These are phyloP conservation scores for Carlito syrichta DNA, from an alignment of 2,113 vertebrate genomes.

Conservation along the genomic window DNA sequence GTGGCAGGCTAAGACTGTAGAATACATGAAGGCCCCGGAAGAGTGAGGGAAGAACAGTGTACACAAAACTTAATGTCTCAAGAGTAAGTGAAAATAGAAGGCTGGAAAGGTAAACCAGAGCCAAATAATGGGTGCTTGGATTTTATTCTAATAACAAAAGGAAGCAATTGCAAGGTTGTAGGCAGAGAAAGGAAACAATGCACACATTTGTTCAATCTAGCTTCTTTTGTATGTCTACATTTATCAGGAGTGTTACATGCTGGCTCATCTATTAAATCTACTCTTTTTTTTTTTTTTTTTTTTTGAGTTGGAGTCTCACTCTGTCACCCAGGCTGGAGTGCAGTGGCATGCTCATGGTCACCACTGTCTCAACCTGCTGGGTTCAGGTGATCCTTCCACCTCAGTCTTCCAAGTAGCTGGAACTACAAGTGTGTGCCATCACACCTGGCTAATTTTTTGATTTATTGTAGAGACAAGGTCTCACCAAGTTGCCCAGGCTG, in stretches of 20 bases:
- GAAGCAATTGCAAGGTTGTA: not conserved
- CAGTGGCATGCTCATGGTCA: no score
- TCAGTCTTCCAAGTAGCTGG: no score
- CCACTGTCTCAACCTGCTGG: no score
- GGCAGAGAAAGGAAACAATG: not conserved
- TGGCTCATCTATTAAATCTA: not conserved
- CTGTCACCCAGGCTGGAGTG: no score
- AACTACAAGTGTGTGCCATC: no score
- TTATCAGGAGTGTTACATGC: not conserved
- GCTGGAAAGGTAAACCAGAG: not conserved
- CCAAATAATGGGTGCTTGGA: not conserved
- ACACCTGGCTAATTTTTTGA: no score
- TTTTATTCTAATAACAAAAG: slow-evolving; percentile 36
- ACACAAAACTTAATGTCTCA: not conserved
- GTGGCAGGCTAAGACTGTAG: not conserved
- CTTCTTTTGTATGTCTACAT: not conserved
- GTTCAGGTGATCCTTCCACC: no score
- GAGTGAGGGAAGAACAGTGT: not conserved
- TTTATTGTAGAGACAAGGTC: no score
- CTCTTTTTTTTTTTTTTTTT: no score
- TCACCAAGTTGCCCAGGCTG: no score
- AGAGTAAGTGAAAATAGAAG: not conserved
- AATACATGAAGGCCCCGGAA: not conserved
- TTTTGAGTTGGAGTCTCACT: no score
- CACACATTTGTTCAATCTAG: not conserved